Evolutionary conservation across 2,888 invertebrate species (phyloP), one percentile per base, ranked within the genome.

Genomic region (Synergus umbraculus): DNA sequence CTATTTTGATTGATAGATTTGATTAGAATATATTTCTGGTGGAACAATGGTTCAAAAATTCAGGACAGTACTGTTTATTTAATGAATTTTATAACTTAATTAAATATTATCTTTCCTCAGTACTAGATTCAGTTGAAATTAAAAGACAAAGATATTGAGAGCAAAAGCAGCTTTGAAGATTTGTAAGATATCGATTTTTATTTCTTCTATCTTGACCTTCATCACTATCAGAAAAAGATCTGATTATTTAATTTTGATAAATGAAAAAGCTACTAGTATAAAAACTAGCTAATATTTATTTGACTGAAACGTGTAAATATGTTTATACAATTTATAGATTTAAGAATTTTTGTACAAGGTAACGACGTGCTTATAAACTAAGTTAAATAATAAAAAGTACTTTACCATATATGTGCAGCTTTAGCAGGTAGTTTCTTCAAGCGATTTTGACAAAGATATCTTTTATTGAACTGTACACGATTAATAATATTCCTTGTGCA

Each of bases 271-370:
- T 83, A 79, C 64, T 78, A 78, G 77, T 49, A 66, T 76, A 65
- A 79, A 66, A 67, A 77, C 78, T 81, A 79, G 78, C 78, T 79
- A 82, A 83, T 89, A 89, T 89, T 89, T 90, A 90, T 90, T 90
- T 88, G 89, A 90, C 90, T 90, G 90, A 90, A 85, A 79, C 79
- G 79, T 90, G 90, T 90, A 90, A 87, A 90, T 90, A 89, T 89
- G 89, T 89, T 89, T 79, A 89, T 89, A 88, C 82, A 79, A 81
- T 65, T 60, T 76, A 79, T 85, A 87, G 83, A 18, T 64, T 22
- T 85, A 85, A 83, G 84, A 82, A 78, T 83, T 86, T 87, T 87
- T 87, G 82, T 87, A 87, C 86, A 79, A 85, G 78, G 87, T 86
- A 87, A 83, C 83, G 83, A 83, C 46, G 86, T 85, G 87, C 82